Conservation (phyloP, 2,113 vertebrate genomes). For the Oryzias woworae region DNA sequence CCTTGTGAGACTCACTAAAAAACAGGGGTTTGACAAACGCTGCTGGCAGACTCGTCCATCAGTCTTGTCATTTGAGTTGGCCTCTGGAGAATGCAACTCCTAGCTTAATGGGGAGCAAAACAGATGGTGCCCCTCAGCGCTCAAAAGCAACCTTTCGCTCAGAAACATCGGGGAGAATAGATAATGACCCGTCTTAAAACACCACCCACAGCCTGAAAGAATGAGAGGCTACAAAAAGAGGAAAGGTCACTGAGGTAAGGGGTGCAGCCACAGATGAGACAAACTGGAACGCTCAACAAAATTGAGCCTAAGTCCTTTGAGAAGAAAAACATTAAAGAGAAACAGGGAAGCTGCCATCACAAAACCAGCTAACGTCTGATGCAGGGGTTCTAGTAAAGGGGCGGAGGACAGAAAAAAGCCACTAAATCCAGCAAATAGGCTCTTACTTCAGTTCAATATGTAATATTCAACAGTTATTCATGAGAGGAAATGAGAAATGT, state of each 20-base stretch:
- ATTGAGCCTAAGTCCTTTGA: not conserved
- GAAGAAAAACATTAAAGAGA: constrained; percentile 46
- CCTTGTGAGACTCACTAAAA: not conserved
- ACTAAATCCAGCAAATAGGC: constrained; percentile 4
- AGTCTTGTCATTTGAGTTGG: constrained; percentile 18
- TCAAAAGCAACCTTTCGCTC: constrained; percentile 38
- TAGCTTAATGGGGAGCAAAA: constrained; percentile 48
- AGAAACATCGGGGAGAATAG: constrained; percentile 35
- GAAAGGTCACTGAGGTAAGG: constrained; percentile 17
- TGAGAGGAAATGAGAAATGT: constrained; percentile 17
- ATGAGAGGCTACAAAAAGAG: constrained; percentile 14
- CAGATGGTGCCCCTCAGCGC: constrained; percentile 64
- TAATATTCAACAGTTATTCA: not conserved
- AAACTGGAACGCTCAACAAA: constrained; percentile 1
- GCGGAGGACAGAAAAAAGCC: constrained; percentile 39
- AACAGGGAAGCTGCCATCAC: constrained; percentile 40
- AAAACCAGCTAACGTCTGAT: constrained; percentile 33
- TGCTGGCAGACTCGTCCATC: constrained; percentile 56
- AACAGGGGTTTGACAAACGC: constrained; percentile 53
- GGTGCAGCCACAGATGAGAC: not conserved
- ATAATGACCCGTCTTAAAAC: constrained; percentile 39
- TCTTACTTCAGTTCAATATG: not conserved
- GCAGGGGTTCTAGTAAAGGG: constrained; percentile 27
- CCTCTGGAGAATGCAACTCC: constrained; percentile 57
- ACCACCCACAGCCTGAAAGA: constrained; percentile 25